Conservation (phyloP, 2,797 vertebrate genomes). For the Bufotes viridis region DNA sequence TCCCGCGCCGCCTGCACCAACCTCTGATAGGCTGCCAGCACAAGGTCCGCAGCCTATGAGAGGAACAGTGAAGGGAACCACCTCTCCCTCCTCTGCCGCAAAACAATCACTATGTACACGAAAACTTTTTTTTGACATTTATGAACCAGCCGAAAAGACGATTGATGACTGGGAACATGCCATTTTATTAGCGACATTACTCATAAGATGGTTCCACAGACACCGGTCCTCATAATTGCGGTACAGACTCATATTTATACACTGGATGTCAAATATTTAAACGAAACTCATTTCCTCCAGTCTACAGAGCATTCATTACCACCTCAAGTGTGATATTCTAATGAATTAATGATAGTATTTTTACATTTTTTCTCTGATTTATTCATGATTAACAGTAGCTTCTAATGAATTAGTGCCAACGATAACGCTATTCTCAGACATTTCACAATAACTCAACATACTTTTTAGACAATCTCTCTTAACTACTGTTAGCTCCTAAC, state of each 20-base stretch:
- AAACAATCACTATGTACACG: neutral
- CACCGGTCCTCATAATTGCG: neutral
- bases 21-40: no score
- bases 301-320: slow-evolving; percentile 21
- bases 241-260: slow-evolving; percentile 27
- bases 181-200: slow-evolving; percentile 11
- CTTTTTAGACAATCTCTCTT: neutral
- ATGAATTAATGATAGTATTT: slow-evolving; percentile 42
- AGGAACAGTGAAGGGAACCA: no score
- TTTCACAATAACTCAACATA: neutral
- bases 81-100: no score
- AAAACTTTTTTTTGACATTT: slow-evolving; percentile 7
- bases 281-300: slow-evolving; percentile 22
- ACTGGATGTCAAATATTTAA: slow-evolving; percentile 26
- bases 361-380: neutral
- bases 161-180: slow-evolving; percentile 14
- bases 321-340: slow-evolving; percentile 13
- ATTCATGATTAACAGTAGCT: neutral
- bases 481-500: no score
- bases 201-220: slow-evolving; percentile 24
- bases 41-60: no score
- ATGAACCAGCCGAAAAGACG: slow-evolving; percentile 6
- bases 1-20: no score
- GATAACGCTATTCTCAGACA: neutral
- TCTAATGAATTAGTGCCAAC: neutral